Conservation (phyloP, 2,888 invertebrate species). For the Diadegma fenestrale region DNA sequence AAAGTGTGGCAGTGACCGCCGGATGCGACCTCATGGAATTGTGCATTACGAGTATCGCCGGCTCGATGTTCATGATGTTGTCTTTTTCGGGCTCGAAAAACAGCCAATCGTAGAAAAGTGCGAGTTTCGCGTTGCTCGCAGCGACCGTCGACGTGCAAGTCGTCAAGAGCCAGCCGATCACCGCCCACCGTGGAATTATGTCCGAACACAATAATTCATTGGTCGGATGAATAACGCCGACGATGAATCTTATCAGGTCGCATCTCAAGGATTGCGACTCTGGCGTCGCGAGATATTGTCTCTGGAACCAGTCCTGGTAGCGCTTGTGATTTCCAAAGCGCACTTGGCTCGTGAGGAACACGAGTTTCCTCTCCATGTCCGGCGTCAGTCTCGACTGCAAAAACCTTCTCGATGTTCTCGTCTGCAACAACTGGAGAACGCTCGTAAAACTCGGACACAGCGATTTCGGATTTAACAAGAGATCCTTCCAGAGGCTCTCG, state of each 20-base stretch:
- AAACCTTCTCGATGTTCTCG: conserved; percentile 94
- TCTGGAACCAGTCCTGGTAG: conserved; percentile 97
- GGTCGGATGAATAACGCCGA: conserved; percentile 96
- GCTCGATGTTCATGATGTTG: conserved; percentile 98
- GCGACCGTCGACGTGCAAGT: conserved; percentile 96
- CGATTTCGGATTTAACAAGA: conserved; percentile 91
- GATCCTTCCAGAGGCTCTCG: conserved; percentile 94
- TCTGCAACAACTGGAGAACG: conserved; percentile 92
- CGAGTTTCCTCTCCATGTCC: conserved; percentile 96
- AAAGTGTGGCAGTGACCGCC: conserved; percentile 94
- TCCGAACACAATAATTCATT: conserved; percentile 97
- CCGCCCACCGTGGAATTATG: conserved; percentile 97
- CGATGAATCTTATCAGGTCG: conserved; percentile 97
- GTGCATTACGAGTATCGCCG: conserved; percentile 97
- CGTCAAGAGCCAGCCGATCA: conserved; percentile 96
- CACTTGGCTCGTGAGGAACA: conserved; percentile 94
- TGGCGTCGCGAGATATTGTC: conserved; percentile 95
- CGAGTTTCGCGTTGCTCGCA: conserved; percentile 95
- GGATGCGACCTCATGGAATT: conserved; percentile 97
- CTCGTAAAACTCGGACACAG: conserved; percentile 92
- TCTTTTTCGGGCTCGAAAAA: conserved; percentile 96
- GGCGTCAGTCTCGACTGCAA: conserved; percentile 94
- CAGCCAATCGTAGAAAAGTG: conserved; percentile 97
- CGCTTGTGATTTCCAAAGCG: conserved; percentile 96
- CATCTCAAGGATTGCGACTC: conserved; percentile 96